Base-by-base conservation (phyloP, 2,888 invertebrate genomes). In the Eupithecia centaureata region DNA sequence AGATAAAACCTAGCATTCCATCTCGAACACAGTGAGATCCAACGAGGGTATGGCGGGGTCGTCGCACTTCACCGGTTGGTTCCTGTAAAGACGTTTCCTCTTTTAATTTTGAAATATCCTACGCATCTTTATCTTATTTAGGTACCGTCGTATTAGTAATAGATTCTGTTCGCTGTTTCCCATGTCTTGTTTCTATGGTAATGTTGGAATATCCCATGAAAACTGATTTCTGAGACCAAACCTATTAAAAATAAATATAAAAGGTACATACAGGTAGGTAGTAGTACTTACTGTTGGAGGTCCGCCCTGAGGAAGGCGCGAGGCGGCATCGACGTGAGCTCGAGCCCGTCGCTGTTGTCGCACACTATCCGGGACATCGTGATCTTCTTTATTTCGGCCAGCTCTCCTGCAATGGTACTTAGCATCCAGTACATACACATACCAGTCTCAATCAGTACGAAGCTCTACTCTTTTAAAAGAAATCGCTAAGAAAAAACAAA, bases 321-420 rank as follows among this genome's bases (percentile, higher is more conserved):
- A 8, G 92, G 92, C 60, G 95, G 92, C 79, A 94, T 94, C 18
- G 90, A 86, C 2, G 87, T 81, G 54, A 96, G 79, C 38, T 95
- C 94, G 61, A 94, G 90, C 27, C 95, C 94, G 86, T 97, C 96
- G 33, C 95, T 94, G 84, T 97, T 97, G 85, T 97, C 96, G 78
- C 97, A 97, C 32, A 97, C 90, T 15, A 97, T 86, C 57, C 96
- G 92, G 0, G 96, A 94, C 79, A 97, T 85, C 0, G 95, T 94
- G 0, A 94, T 90, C 82, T 96, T 96, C 76, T 95, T 94, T 63
- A 97, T 91, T 88, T 97, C 96, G 56, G 91, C 85, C 61, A 97
- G 86, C 91, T 97, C 96, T 68, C 88, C 96, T 96, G 82, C n/a
- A 80, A 73, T 0, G 12, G 3, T 30, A 2, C n/a, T 54, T 1